Conservation (phyloP, 2,888 invertebrate genomes). For the Catocala fraxini region DNA sequence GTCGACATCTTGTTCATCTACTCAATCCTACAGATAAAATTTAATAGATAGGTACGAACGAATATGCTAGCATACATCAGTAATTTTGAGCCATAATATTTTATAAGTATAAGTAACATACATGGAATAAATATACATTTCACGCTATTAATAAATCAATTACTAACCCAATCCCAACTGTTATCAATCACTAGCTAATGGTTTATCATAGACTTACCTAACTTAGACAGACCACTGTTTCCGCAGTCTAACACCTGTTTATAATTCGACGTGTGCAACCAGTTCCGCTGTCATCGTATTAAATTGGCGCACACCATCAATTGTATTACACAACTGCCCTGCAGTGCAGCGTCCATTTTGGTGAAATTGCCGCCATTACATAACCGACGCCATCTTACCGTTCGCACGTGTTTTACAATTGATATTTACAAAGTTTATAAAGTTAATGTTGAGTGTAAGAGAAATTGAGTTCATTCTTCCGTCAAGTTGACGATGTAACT, state of each 20-base stretch:
- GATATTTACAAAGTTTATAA: constrained; percentile 38
- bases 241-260: constrained; percentile 29
- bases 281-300: constrained; percentile 57
- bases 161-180: neutral
- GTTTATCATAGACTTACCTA: neutral
- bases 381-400: constrained; percentile 51
- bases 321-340: constrained; percentile 61
- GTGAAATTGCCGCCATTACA: constrained; percentile 67
- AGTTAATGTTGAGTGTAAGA: constrained; percentile 33
- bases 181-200: neutral
- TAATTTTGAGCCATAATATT: too few species aligned
- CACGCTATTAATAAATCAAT: too few species aligned
- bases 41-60: too few species aligned
- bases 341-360: constrained; percentile 57
- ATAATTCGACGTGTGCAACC: constrained; percentile 42
- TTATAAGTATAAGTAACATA: too few species aligned
- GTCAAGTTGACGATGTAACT: constrained; percentile 20
- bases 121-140: too few species aligned
- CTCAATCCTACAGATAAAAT: too few species aligned
- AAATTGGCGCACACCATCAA: constrained; percentile 45
- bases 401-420: constrained; percentile 49
- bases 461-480: constrained; percentile 42
- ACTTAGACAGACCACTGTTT: neutral
- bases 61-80: too few species aligned
- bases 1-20: too few species aligned